Evolutionary conservation across 1,140 invertebrate species (phyloP).

Genomic region (Drosophila triauraria): DNA sequence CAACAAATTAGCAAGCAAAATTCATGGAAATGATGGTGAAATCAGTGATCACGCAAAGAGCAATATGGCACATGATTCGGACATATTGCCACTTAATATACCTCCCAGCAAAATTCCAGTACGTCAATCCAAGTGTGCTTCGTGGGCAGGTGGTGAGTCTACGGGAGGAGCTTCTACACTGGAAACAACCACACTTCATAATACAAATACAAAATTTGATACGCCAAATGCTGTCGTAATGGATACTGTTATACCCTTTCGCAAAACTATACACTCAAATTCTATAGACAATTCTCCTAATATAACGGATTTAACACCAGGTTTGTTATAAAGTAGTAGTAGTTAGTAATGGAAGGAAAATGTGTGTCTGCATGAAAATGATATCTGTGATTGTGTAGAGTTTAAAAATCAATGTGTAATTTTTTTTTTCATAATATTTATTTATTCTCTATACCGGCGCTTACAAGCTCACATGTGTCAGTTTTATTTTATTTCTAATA

Average conservation of each 20-base stretch:
- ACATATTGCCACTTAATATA: conserved; percentile 12
- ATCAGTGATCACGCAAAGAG: conserved; percentile 32
- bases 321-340: conserved; percentile 61
- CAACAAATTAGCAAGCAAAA: conserved; percentile 17
- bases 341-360: not conserved
- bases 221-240: conserved; percentile 2
- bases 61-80: conserved; percentile 48
- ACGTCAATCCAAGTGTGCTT: conserved; percentile 86
- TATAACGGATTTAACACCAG: conserved; percentile 85
- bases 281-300: conserved; percentile 68
- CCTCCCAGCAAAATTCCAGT: conserved; percentile 80
- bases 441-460: too few relatives aligned
- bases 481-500: too few relatives aligned
- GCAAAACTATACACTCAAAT: conserved; percentile 31
- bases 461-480: too few relatives aligned
- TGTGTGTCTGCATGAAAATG: too few relatives aligned
- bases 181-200: conserved; percentile 25
- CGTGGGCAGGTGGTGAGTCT: conserved; percentile 85
- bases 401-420: too few relatives aligned
- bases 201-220: conserved; percentile 29
- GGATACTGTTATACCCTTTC: conserved; percentile 24
- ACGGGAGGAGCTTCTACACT: not conserved
- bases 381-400: too few relatives aligned
- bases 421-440: too few relatives aligned
- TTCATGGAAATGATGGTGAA: conserved; percentile 37